Base-by-base conservation (phyloP, 2,888 invertebrate genomes). In the Clunio marinus region DNA sequence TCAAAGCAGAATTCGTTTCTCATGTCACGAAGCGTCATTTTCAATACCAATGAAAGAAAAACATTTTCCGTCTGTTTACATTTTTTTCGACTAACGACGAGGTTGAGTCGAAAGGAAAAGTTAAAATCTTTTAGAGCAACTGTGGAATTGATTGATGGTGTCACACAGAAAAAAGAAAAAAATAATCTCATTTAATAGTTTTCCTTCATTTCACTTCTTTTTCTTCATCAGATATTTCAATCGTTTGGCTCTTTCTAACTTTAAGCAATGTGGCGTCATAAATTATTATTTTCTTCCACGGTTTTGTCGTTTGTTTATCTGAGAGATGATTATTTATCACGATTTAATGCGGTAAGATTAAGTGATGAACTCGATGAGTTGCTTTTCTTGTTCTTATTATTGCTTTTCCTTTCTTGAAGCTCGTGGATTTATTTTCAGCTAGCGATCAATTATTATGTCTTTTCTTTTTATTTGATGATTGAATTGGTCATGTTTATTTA, bases 131-230 rank as follows among this genome's bases (percentile, higher is more conserved):
- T 32, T 32, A 4, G 32, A 32, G 32, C 4, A 41, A 20, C 20
- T 20, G 22, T 17, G 17, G 20, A 41, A 63, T 63, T 63, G 63
- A 63, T 63, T 63, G 46, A 63, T 63, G 63, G 2, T 63, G 45
- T 63, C 46, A 46, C 22, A 22, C 41, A 37, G n/a, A n/a, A n/a
- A n/a, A n/a, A n/a, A n/a, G 41, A 41, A 41, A 35, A 60, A 60
- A 63, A 46, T 63, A 46, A 63, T 45, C 63, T n/a, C 27, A 46
- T 25, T 63, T 63, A 63, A 63, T 63, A 63, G 63, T 63, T 63
- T 63, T 63, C n/a, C 45, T 32, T 32, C 35, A 59, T 28, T 32
- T 35, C 10, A 7, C 32, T 10, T 4, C 4, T 32, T 32, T 32
- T 32, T 32, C 32, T 10, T 32, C 32, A 41, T 17, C 17, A 51